These are phyloP conservation scores for Cetoscarus ocellatus DNA, from an alignment of 2,797 vertebrate genomes.

Conservation along the genomic window DNA sequence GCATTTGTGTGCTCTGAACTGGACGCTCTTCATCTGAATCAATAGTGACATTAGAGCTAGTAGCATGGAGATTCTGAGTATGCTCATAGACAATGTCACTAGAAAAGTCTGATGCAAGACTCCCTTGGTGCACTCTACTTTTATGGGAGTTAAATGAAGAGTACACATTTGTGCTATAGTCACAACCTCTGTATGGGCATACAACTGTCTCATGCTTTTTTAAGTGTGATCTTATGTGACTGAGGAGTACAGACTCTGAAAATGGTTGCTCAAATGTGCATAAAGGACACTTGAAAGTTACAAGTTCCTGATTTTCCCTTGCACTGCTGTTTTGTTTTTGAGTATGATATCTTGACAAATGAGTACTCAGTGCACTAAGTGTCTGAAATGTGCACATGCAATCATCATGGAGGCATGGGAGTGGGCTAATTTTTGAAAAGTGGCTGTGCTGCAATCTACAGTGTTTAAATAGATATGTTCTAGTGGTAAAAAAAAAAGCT, in stretches of 20 bases:
- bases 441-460: background rate
- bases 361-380: slow-evolving; percentile 12
- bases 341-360: slow-evolving; percentile 33
- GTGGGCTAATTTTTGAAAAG: too few relatives aligned
- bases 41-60: background rate
- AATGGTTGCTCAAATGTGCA: slow-evolving; percentile 20
- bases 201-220: slow-evolving; percentile 10
- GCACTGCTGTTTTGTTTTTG: too few relatives aligned
- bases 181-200: slow-evolving; percentile 9
- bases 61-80: background rate
- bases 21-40: slow-evolving; percentile 12
- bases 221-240: background rate
- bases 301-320: background rate
- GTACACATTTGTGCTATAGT: slow-evolving; percentile 32
- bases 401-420: slow-evolving; percentile 17
- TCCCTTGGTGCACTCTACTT: slow-evolving; percentile 26
- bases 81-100: background rate
- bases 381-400: slow-evolving; percentile 16
- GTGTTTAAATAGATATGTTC: slow-evolving; percentile 15
- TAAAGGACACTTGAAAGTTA: slow-evolving; percentile 1
- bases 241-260: background rate
- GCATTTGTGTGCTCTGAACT: slow-evolving; percentile 3
- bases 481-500: background rate
- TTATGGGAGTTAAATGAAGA: slow-evolving; percentile 42
- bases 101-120: slow-evolving; percentile 14